phyloP scores from a whole-genome alignment of 2,113 vertebrate genomes.

The Pagrus major region DNA sequence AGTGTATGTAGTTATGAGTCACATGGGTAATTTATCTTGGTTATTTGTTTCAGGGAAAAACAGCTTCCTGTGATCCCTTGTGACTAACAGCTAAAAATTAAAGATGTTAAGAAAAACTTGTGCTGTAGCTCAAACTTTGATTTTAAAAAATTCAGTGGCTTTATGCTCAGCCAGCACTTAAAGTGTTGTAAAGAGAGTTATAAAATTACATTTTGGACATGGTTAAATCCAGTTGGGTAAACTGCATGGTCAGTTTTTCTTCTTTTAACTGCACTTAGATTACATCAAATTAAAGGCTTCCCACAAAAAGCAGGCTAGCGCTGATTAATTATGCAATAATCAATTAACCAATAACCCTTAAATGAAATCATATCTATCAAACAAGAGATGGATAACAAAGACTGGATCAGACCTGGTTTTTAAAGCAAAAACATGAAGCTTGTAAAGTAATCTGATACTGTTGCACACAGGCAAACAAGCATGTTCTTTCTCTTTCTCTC shows the following conservation, averaged over 20 bases:
- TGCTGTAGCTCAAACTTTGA: too few relatives aligned
- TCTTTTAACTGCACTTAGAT: not conserved
- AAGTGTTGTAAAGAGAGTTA: not conserved
- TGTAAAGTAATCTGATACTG: not conserved
- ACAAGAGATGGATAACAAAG: not conserved
- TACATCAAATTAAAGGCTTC: not conserved
- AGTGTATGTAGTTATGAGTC: too few relatives aligned
- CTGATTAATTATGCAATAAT: not conserved
- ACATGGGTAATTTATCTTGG: too few relatives aligned
- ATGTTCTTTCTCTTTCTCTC: not conserved
- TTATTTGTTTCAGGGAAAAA: too few relatives aligned
- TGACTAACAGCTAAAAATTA: too few relatives aligned
- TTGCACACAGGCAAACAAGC: not conserved
- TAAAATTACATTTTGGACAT: too few relatives aligned
- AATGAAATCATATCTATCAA: not conserved
- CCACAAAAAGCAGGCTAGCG: not conserved
- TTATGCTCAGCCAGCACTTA: too few relatives aligned
- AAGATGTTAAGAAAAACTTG: too few relatives aligned
- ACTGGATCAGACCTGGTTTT: not conserved
- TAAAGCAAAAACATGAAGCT: not conserved
- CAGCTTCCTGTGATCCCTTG: too few relatives aligned
- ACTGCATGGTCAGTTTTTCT: not conserved
- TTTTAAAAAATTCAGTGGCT: too few relatives aligned
- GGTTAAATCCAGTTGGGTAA: not conserved
- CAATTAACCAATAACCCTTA: not conserved